Conservation (phyloP, 2,888 invertebrate species). For the Meteorus colon region DNA sequence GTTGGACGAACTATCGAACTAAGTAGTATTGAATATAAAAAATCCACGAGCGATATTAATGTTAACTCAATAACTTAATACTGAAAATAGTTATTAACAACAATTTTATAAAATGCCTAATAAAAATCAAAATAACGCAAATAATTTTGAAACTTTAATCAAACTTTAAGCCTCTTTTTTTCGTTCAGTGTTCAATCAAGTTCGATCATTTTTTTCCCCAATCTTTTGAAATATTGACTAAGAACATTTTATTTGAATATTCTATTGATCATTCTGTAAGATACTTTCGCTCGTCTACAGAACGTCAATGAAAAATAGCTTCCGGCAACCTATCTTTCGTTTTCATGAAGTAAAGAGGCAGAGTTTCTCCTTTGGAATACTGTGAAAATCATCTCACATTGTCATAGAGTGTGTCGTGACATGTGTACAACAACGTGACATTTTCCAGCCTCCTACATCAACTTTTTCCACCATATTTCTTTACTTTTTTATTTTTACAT, state of each 20-base stretch:
- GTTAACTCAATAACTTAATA: background rate
- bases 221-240: background rate
- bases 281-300: background rate
- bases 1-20: background rate
- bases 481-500: too few relatives aligned
- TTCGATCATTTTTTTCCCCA: background rate
- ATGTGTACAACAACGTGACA: slow-evolving; percentile 5
- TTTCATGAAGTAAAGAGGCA: background rate
- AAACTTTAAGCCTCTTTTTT: background rate
- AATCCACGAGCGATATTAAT: background rate
- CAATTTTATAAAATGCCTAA: background rate
- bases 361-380: background rate
- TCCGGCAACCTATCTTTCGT: background rate
- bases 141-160: background rate
- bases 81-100: background rate
- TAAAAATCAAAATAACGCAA: background rate
- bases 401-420: background rate
- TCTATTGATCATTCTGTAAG: background rate
- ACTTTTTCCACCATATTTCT: background rate
- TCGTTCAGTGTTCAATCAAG: background rate
- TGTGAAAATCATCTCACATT: slow-evolving; percentile 3
- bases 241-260: background rate
- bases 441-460: slow-evolving; percentile 2
- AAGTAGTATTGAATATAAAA: background rate
- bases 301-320: background rate